Percentiles rank a stretch among this genome's conserved stretches.
Conservation (phyloP, 2,797 vertebrate species). For the Miichthys miiuy region DNA sequence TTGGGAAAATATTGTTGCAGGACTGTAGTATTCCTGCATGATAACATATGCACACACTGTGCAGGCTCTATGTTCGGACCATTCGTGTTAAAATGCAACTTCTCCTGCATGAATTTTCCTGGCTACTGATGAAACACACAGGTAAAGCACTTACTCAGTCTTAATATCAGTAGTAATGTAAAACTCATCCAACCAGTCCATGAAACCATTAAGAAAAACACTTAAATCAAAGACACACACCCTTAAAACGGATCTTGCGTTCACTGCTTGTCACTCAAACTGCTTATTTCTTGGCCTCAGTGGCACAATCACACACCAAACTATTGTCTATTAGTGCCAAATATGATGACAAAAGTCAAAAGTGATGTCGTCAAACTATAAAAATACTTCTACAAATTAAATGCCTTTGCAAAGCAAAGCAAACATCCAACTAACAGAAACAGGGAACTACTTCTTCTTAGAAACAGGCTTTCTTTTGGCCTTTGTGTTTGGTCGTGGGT, state of each 20-base stretch:
- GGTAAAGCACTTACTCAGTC: too few relatives aligned
- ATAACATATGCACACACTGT: neutral
- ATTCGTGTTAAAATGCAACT: neutral
- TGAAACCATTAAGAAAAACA: too few relatives aligned
- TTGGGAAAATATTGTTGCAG: constrained; percentile 17
- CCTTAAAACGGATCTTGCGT: too few relatives aligned
- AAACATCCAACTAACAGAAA: neutral
- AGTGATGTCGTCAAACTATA: too few relatives aligned
- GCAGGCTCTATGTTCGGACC: neutral
- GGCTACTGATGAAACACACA: neutral
- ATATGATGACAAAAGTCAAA: too few relatives aligned
- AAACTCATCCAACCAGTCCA: neutral
- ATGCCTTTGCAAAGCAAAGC: neutral
- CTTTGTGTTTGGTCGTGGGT: constrained; percentile 23
- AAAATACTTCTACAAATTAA: too few relatives aligned
- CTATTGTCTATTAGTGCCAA: too few relatives aligned
- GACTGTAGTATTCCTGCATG: neutral
- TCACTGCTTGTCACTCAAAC: too few relatives aligned
- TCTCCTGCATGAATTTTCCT: neutral
- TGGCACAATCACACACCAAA: too few relatives aligned
- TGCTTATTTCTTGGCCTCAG: too few relatives aligned
- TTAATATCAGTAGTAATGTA: neutral
- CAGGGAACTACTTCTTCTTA: neutral
- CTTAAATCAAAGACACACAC: too few relatives aligned
- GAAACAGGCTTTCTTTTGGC: neutral